Conservation (phyloP, 2,888 invertebrate species). For the Aspidapion aeneum region DNA sequence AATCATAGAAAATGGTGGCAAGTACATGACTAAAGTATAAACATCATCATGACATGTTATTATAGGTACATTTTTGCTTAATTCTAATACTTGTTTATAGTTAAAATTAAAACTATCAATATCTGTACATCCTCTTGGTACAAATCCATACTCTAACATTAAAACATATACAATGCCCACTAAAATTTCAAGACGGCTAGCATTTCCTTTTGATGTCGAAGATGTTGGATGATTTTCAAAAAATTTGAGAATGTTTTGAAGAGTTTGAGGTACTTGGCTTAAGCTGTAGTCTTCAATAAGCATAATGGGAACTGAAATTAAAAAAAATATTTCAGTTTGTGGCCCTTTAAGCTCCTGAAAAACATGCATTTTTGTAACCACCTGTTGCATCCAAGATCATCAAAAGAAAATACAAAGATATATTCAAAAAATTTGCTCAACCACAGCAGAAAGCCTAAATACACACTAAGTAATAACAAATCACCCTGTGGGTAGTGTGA, state of each 20-base stretch:
- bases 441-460: too few species aligned
- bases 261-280: slow-evolving; percentile 36
- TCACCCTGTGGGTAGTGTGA: neutral
- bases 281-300: slow-evolving; percentile 40
- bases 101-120: slow-evolving; percentile 33
- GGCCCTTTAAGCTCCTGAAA: neutral
- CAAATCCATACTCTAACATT: slow-evolving; percentile 45
- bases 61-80: slow-evolving; percentile 33
- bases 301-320: slow-evolving; percentile 42
- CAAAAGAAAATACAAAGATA: too few species aligned
- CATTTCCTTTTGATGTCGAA: slow-evolving; percentile 16
- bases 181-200: slow-evolving; percentile 36
- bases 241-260: slow-evolving; percentile 35
- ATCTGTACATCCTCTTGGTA: slow-evolving; percentile 33
- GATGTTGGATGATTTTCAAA: slow-evolving; percentile 23
- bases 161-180: slow-evolving; percentile 43
- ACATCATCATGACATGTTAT: slow-evolving; percentile 34
- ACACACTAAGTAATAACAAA: neutral
- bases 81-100: slow-evolving; percentile 32
- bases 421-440: too few species aligned
- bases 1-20: slow-evolving; percentile 32
- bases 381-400: too few species aligned
- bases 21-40: slow-evolving; percentile 35
- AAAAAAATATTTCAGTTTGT: slow-evolving; percentile 10
- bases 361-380: neutral